A percentile compares a stretch with the other conserved stretches of the same genome.
Evolutionary conservation across 2,888 invertebrate genomes (phyloP).

Genomic region (Nebria brevicollis): DNA sequence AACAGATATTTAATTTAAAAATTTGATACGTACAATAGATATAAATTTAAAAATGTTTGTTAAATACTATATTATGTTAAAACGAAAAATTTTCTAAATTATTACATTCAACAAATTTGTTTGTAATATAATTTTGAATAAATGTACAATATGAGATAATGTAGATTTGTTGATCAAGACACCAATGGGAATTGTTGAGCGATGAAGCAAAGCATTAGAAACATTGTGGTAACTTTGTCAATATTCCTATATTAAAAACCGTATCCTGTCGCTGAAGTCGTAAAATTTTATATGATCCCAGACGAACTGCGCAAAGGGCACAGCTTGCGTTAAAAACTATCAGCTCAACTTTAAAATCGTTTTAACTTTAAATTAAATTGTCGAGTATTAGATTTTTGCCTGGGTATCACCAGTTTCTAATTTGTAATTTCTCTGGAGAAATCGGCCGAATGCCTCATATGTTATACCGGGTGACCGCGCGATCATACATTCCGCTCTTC

Average conservation of each 20-base stretch:
- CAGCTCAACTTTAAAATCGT: conserved; percentile 25
- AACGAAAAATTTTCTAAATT: too few relatives aligned
- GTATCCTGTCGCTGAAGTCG: conserved; percentile 12
- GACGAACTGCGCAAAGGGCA: conserved; percentile 5
- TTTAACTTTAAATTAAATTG: conserved; percentile 23
- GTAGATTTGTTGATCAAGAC: too few relatives aligned
- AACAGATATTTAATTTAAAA: too few relatives aligned
- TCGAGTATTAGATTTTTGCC: neutral
- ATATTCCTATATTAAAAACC: neutral
- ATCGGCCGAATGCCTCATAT: neutral
- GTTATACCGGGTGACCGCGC: neutral
- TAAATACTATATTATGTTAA: too few relatives aligned
- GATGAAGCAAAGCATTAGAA: neutral
- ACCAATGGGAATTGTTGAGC: too few relatives aligned
- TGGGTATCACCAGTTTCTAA: conserved; percentile 4
- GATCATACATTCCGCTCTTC: conserved; percentile 5
- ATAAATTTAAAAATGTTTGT: too few relatives aligned
- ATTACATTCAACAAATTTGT: too few relatives aligned
- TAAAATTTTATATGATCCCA: conserved; percentile 33
- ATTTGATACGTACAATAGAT: too few relatives aligned
- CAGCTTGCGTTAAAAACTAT: conserved; percentile 39
- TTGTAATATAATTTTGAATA: too few relatives aligned
- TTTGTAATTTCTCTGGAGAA: conserved; percentile 35
- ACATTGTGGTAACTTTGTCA: neutral
- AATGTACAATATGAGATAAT: too few relatives aligned